phyloP scores from a whole-genome alignment of 2,797 vertebrate genomes.

The Hemitrygon akajei region DNA sequence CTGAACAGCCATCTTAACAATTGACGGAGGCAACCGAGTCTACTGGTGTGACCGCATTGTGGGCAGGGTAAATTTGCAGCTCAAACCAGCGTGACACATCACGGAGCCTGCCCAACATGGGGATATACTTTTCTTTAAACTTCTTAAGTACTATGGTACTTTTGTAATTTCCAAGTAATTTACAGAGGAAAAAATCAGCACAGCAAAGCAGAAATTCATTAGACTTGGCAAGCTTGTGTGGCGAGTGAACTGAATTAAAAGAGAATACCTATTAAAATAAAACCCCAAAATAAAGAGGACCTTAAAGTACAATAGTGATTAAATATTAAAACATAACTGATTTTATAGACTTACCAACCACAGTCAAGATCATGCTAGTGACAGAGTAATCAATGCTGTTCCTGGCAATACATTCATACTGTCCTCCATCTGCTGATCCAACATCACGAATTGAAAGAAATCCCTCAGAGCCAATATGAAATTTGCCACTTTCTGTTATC shows the following conservation, averaged over 20 bases:
- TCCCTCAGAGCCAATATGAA: conserved; percentile 83
- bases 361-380: conserved; percentile 83
- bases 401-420: conserved; percentile 88
- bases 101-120: background rate
- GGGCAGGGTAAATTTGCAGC: too few relatives aligned
- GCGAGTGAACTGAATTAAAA: too few relatives aligned
- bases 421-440: conserved; percentile 79
- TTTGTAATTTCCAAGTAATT: background rate
- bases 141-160: background rate
- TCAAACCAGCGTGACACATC: too few relatives aligned
- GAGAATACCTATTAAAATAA: too few relatives aligned
- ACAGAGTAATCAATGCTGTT: conserved; percentile 86
- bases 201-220: too few relatives aligned
- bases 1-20: too few relatives aligned
- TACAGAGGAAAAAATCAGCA: too few relatives aligned
- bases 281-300: background rate
- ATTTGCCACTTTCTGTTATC: conserved; percentile 95
- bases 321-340: background rate
- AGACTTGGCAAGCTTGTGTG: too few relatives aligned
- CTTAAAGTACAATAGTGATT: background rate
- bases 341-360: conserved; percentile 68
- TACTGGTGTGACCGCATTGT: too few relatives aligned
- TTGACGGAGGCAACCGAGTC: too few relatives aligned
- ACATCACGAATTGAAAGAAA: conserved; percentile 85
- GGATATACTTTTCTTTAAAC: background rate